phyloP scores from a whole-genome alignment of 2,113 vertebrate species.

The Sakesphorus luctuosus region DNA sequence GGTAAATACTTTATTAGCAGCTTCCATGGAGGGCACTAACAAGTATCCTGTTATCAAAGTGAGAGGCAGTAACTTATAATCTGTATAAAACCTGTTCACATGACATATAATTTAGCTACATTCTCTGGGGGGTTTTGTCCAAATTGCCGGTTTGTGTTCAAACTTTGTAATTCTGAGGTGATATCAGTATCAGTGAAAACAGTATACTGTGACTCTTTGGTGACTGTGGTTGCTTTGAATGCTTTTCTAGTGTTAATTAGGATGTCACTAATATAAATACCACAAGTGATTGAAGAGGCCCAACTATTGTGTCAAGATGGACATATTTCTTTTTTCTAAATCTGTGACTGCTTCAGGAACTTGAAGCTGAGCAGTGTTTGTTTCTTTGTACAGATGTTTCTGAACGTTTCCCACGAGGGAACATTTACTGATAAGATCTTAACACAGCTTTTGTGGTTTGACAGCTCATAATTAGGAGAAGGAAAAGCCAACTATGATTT shows the following conservation, averaged over 20 bases:
- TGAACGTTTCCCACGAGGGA: background rate
- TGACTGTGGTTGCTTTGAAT: background rate
- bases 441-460: slow-evolving; percentile 22
- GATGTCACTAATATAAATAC: background rate
- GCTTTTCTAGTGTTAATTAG: background rate
- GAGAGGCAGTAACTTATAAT: background rate
- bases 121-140: background rate
- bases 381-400: background rate
- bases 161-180: background rate
- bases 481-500: background rate
- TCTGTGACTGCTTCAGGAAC: background rate
- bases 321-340: background rate
- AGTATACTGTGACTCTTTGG: fast-evolving
- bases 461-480: background rate
- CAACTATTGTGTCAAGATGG: background rate
- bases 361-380: background rate
- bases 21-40: background rate
- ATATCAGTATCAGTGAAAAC: background rate
- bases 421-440: slow-evolving; percentile 4
- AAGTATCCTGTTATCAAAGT: background rate
- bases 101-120: background rate
- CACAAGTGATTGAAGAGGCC: background rate
- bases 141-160: background rate
- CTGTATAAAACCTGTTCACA: background rate
- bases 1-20: background rate